Evolutionary conservation across 2,888 invertebrate genomes (phyloP).

Genomic region (Theretra japonica): DNA sequence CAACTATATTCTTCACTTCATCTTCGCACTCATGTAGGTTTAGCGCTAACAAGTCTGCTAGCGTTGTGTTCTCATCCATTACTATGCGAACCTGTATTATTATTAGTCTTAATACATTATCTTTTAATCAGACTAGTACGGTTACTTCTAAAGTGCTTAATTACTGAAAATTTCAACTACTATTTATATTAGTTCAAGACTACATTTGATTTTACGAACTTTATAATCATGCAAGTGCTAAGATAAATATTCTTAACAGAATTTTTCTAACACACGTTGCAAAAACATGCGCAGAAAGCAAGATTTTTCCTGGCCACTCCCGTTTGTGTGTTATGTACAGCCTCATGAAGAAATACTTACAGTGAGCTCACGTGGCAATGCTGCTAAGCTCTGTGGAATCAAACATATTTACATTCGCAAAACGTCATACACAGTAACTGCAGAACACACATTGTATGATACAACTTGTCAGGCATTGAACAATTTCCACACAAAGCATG

Average conservation of each 20-base stretch:
- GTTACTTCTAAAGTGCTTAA: background rate
- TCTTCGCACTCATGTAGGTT: conserved; percentile 99
- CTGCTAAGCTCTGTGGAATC: conserved; percentile 91
- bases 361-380: conserved; percentile 91
- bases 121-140: background rate
- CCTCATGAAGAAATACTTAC: conserved; percentile 84
- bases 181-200: background rate
- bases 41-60: conserved; percentile 95
- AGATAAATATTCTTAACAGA: background rate
- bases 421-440: conserved; percentile 40
- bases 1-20: conserved; percentile 98
- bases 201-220: background rate
- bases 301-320: conserved; percentile 27
- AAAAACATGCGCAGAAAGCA: conserved; percentile 21
- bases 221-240: conserved; percentile 12
- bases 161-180: background rate
- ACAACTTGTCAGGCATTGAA: conserved; percentile 41
- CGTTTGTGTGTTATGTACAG: conserved; percentile 39
- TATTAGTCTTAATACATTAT: background rate
- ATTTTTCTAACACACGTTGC: background rate
- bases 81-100: conserved; percentile 92
- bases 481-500: conserved; percentile 35
- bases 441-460: conserved; percentile 42
- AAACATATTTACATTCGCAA: conserved; percentile 81
- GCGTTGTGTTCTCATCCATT: conserved; percentile 96